Evolutionary conservation across 2,888 invertebrate genomes (phyloP), one percentile per base, ranked within the genome.

Genomic region (Platycheirus rosarum): DNA sequence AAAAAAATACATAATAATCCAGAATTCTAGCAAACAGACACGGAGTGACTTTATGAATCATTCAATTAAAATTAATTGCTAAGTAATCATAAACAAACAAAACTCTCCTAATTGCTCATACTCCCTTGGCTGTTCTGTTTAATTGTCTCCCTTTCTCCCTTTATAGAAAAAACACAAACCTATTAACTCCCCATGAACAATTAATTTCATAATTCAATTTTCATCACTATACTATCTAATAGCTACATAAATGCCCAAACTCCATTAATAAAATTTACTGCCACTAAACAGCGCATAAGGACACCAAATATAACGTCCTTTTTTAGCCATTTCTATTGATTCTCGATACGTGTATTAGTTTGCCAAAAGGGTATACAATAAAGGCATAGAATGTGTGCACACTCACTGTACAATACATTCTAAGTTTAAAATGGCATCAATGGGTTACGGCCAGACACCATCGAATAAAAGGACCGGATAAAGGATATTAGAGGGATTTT

Each of bases 181-280:
- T 3, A 5, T 5, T 26, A 14, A 20, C 13, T 4, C 23, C 23
- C 16, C 20, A 68, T 42, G 44, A 69, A 48, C 66, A 78, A 73
- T 76, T 48, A 62, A 80, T 76, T 80, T 71, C 70, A 80, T 80
- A 70, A 80, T 80, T 80, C 57, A 80, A 80, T 80, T 76, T 70
- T 44, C 37, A 46, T 70, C 75, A 63, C 49, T 42, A 2, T 23
- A 23, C 6, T 65, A 44, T 51, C 40, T 70, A 70, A 70, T 66
- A 66, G 76, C n/a, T n/a, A n/a, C 66, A 80, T 76, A 70, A 80
- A 60, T 70, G 70, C 70, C 66, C 32, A 35, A 76, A 76, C 70
- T 76, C 65, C 62, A 70, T 76, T 80, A 80, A 76, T 70, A 55
- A 71, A 80, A 76, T 80, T 80, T 75, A 80, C 76, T 76, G 37